phyloP scores from a whole-genome alignment of 2,888 invertebrate species.

The Noctua fimbriata region DNA sequence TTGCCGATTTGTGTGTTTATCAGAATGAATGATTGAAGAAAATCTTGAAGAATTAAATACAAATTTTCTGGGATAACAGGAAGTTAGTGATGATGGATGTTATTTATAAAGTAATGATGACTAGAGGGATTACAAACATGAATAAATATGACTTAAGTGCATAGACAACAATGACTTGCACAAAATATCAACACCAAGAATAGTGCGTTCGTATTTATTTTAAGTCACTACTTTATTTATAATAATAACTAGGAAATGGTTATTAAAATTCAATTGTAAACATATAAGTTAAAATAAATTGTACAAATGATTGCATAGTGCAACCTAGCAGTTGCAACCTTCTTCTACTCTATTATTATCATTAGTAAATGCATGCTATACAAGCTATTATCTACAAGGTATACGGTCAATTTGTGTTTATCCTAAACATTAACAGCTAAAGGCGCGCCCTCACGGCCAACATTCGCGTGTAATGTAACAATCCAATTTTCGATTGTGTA shows the following conservation, averaged over 20 bases:
- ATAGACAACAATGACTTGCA: neutral
- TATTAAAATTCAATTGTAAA: constrained; percentile 13
- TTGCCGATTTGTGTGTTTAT: too few species aligned
- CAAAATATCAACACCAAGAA: constrained; percentile 2
- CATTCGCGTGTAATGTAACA: neutral
- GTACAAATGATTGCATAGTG: constrained; percentile 34
- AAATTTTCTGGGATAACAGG: neutral
- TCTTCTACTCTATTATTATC: constrained; percentile 8
- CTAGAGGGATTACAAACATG: neutral
- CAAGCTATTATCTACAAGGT: constrained; percentile 6
- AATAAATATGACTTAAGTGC: neutral
- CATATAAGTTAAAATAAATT: neutral
- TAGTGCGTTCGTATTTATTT: neutral
- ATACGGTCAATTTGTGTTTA: constrained; percentile 7
- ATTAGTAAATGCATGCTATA: constrained; percentile 19
- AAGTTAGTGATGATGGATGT: neutral
- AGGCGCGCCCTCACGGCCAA: neutral
- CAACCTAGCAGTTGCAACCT: constrained; percentile 21
- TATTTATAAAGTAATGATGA: neutral
- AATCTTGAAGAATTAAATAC: neutral
- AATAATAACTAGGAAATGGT: constrained; percentile 18
- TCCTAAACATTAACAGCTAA: constrained; percentile 5
- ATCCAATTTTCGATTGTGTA: neutral
- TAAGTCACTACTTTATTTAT: neutral
- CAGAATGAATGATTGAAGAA: neutral